Conservation (phyloP, 2,113 vertebrate species). For the Vulpes ferrilata region DNA sequence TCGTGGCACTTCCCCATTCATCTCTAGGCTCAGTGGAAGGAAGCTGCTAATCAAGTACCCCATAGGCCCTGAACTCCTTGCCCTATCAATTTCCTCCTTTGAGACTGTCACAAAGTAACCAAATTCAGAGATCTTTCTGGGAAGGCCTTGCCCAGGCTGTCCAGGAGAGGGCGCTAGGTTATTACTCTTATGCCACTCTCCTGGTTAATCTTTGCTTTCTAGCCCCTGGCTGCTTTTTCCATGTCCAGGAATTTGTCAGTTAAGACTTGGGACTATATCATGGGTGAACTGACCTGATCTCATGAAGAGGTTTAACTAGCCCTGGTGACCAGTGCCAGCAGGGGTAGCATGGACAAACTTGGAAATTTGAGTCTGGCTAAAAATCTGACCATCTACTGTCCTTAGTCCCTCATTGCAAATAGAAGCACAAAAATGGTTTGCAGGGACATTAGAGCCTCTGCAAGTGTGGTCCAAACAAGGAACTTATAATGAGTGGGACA, state of each 20-base stretch:
- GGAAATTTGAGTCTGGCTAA: neutral
- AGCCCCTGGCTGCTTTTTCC: neutral
- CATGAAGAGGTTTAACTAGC: neutral
- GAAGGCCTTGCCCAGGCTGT: neutral
- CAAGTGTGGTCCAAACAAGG: neutral
- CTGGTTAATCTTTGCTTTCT: neutral
- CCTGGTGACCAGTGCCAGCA: neutral
- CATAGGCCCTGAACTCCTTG: neutral
- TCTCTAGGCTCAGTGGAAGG: neutral
- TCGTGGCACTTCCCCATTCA: neutral
- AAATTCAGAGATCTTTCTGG: neutral
- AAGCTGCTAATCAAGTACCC: neutral
- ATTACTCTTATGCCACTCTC: neutral
- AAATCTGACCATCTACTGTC: neutral
- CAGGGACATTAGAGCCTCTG: neutral
- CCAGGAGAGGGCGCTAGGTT: constrained; percentile 23
- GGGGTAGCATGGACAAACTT: neutral
- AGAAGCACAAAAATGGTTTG: neutral
- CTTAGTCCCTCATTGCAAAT: neutral
- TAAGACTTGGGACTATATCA: neutral
- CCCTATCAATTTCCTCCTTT: neutral
- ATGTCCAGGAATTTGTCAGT: neutral
- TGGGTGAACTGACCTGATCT: neutral
- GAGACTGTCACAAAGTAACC: neutral
- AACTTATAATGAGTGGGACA: neutral